Conservation (phyloP, 2,797 vertebrate species). For the Adrianichthys oophorus region DNA sequence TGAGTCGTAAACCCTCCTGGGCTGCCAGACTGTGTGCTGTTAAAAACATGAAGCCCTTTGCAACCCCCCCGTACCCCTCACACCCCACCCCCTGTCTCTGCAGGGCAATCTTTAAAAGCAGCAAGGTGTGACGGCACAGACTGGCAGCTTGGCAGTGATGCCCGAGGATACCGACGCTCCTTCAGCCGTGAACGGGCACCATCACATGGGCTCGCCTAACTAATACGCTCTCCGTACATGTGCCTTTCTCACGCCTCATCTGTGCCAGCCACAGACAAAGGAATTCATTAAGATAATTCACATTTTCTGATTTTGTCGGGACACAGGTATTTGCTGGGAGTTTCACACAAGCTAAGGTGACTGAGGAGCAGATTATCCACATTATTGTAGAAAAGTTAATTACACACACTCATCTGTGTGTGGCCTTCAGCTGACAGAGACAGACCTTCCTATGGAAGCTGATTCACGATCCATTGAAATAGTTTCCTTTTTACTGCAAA, state of each 20-base stretch:
- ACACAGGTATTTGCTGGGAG: slow-evolving; percentile 67
- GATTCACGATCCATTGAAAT: slow-evolving; percentile 3
- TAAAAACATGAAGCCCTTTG: slow-evolving; percentile 75
- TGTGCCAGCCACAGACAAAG: slow-evolving; percentile 73
- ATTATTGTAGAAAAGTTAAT: slow-evolving; percentile 64
- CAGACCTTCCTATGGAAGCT: slow-evolving; percentile 3
- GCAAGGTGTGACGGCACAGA: slow-evolving; percentile 99
- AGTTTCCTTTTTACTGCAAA: no score
- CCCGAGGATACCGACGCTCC: slow-evolving; percentile 91
- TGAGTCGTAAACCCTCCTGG: slow-evolving; percentile 96
- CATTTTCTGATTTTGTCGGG: slow-evolving; percentile 48
- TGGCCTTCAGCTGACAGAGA: slow-evolving; percentile 46
- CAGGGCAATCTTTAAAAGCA: slow-evolving; percentile 99
- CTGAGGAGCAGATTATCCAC: slow-evolving; percentile 59
- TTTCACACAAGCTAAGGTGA: slow-evolving; percentile 65
- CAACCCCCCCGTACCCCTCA: slow-evolving; percentile 57
- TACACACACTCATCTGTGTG: slow-evolving; percentile 53
- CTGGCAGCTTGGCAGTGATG: slow-evolving; percentile 98
- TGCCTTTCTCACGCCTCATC: slow-evolving; percentile 71
- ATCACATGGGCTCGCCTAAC: slow-evolving; percentile 67
- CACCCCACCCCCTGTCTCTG: slow-evolving; percentile 89
- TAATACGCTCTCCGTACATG: slow-evolving; percentile 63
- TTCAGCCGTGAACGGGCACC: slow-evolving; percentile 75
- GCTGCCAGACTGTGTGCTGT: slow-evolving; percentile 94
- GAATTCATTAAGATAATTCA: slow-evolving; percentile 75